These are phyloP conservation scores for Sesamia nonagrioides DNA, from an alignment of 1,140 invertebrate genomes.

Conservation along the genomic window DNA sequence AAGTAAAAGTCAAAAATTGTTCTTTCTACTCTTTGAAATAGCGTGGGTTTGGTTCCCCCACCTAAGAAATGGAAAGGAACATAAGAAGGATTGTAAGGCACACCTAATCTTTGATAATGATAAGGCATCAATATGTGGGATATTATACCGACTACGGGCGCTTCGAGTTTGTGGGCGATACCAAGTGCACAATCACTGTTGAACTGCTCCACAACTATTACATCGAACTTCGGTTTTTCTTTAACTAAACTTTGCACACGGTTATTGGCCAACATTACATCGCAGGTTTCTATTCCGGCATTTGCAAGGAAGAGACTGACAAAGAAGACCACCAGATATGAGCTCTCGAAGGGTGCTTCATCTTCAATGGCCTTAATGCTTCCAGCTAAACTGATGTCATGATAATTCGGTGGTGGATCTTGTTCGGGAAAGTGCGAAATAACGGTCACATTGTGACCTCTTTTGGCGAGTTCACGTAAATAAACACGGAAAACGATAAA, in stretches of 20 bases:
- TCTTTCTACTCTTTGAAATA: constrained; percentile 82
- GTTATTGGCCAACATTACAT: constrained; percentile 75
- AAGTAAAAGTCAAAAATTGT: constrained; percentile 76
- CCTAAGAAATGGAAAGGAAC: constrained; percentile 88
- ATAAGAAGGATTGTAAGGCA: constrained; percentile 88
- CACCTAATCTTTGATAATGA: constrained; percentile 88
- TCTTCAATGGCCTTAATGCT: constrained; percentile 70
- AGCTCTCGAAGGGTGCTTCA: constrained; percentile 63
- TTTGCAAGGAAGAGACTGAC: constrained; percentile 60
- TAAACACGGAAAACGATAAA: constrained; percentile 91
- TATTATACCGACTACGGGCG: constrained; percentile 89
- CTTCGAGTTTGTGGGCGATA: constrained; percentile 89
- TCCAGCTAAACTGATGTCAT: constrained; percentile 86
- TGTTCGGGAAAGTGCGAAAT: constrained; percentile 89
- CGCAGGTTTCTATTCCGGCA: constrained; percentile 76
- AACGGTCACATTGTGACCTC: constrained; percentile 92
- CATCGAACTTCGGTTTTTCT: constrained; percentile 88
- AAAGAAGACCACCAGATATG: constrained; percentile 63
- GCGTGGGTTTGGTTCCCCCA: constrained; percentile 87
- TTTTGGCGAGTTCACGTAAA: constrained; percentile 88
- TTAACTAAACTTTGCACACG: constrained; percentile 81
- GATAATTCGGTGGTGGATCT: constrained; percentile 87
- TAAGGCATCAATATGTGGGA: constrained; percentile 89
- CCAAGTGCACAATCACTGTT: constrained; percentile 91
- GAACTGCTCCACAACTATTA: constrained; percentile 91